phyloP scores from a whole-genome alignment of 2,113 vertebrate species.

The Tachysurus fulvidraco region DNA sequence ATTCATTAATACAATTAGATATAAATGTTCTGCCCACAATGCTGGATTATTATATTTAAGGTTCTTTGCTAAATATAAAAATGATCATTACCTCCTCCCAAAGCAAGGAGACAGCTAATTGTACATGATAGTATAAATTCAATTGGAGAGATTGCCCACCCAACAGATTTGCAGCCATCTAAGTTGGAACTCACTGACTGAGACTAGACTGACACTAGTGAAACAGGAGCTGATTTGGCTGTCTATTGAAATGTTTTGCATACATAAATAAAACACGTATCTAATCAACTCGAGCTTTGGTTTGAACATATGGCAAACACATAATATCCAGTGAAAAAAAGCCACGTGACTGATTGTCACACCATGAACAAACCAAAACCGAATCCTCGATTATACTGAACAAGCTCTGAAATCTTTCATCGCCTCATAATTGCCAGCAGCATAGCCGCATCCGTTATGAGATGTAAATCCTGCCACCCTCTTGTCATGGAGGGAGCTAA shows the following conservation, averaged over 20 bases:
- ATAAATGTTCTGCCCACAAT: background rate
- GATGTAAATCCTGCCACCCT: slow-evolving; percentile 61
- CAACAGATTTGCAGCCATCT: slow-evolving; percentile 4
- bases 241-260: slow-evolving; percentile 44
- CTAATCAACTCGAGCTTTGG: slow-evolving; percentile 39
- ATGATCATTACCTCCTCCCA: slow-evolving; percentile 24
- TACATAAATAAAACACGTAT: slow-evolving; percentile 42
- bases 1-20: slow-evolving; percentile 30
- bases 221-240: slow-evolving; percentile 34
- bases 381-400: slow-evolving; percentile 52
- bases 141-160: slow-evolving; percentile 33
- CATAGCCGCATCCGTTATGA: slow-evolving; percentile 51
- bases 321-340: slow-evolving; percentile 35
- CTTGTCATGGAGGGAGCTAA: slow-evolving; percentile 54
- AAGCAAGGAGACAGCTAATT: slow-evolving; percentile 19
- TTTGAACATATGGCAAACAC: slow-evolving; percentile 42
- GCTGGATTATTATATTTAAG: background rate
- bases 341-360: slow-evolving; percentile 33
- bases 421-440: slow-evolving; percentile 53
- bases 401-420: slow-evolving; percentile 54
- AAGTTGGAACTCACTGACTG: slow-evolving; percentile 27
- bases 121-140: slow-evolving; percentile 35
- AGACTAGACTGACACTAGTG: slow-evolving; percentile 20
- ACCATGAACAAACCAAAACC: slow-evolving; percentile 42
- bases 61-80: slow-evolving; percentile 30